Conservation (phyloP, 2,113 vertebrate species). For the Phyllostomus discolor region DNA sequence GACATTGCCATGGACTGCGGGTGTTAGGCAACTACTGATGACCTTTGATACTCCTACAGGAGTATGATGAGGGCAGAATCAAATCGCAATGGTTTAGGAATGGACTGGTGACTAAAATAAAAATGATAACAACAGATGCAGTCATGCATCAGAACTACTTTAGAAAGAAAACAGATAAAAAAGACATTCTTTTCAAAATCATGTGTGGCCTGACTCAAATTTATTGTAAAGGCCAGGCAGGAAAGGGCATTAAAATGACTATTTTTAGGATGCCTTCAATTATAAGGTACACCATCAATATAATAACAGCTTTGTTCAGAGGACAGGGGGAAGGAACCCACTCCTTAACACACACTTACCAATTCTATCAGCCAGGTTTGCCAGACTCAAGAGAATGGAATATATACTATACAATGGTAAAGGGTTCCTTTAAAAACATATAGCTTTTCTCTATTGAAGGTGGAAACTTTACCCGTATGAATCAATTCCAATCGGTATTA, state of each 20-base stretch:
- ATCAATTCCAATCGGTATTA: constrained; percentile 23
- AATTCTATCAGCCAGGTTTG: neutral
- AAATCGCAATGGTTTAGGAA: neutral
- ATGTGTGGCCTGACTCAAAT: neutral
- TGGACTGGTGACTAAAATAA: neutral
- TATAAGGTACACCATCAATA: neutral
- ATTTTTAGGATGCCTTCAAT: neutral
- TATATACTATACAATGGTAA: neutral
- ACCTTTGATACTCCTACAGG: neutral
- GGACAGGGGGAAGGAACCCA: neutral
- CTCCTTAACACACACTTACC: neutral
- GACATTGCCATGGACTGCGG: neutral
- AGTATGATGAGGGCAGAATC: neutral
- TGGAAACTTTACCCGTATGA: neutral
- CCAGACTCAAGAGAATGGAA: neutral
- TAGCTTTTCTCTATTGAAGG: neutral
- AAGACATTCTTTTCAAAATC: neutral
- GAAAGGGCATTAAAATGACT: neutral
- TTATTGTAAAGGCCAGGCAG: neutral
- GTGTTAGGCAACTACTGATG: too few relatives aligned
- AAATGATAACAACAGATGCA: neutral
- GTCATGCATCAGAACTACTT: neutral
- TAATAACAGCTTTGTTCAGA: neutral
- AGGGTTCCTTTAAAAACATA: neutral
- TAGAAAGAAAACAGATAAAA: neutral